Evolutionary conservation across 1,140 invertebrate genomes (phyloP), one percentile per base, ranked within the genome.

Genomic region (Musca vetustissima): DNA sequence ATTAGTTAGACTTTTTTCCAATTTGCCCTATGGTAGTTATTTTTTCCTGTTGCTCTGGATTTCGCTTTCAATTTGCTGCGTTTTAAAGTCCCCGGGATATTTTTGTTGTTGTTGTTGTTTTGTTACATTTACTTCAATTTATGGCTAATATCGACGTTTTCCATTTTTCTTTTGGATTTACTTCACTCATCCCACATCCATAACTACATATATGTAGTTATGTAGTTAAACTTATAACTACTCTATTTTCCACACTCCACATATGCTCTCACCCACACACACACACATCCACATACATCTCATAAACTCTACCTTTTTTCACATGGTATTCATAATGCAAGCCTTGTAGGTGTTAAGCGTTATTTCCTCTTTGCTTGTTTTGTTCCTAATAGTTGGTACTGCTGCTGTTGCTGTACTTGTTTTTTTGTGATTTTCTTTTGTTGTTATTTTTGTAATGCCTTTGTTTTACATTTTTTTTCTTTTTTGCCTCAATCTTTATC

Each of bases 291-390:
- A 49, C 1, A 4, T 14, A 2, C 15, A 49, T 49, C 14, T n/a
- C n/a, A n/a, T 52, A 7, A 52, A 52, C 17, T 19, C 8, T 21
- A 19, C 7, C 49, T 52, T 21, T 49, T 21, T 11, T 19, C 49
- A 52, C 49, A 52, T 19, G 21, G 17, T 13, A 43, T 11, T 43
- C 36, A 21, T 9, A 21, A 19, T 52, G 21, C 17, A 7, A 17
- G 55, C 19, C 17, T 1, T 36, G 57, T 61, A 61, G 57, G 57
- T 61, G 28, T 61, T 61, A 25, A 61, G 36, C 57, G 8, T 61
- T 61, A 61, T 61, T 61, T 61, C 17, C 32, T 61, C 14, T 32
- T 28, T 14, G 4, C 13, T 52, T 52, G 9, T 52, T 17, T 19
- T 19, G 0, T 19, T 52, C 4, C 21, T 6, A 32, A 25, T 24